Conservation (phyloP, 2,888 invertebrate species). For the Elysia crispata region DNA sequence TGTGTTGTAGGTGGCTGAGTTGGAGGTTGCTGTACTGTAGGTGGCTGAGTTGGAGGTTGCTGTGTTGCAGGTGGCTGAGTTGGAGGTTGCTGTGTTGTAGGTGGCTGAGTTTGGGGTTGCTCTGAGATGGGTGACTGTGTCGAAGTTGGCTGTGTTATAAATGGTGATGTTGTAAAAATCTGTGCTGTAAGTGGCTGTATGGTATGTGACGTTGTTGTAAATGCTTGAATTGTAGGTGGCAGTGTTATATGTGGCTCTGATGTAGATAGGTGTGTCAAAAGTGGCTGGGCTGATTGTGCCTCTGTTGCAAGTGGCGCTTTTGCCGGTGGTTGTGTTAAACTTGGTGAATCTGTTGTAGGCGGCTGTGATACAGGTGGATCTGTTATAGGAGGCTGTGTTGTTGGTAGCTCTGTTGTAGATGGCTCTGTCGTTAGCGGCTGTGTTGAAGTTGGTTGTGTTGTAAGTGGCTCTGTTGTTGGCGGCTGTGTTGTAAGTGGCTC, state of each 20-base stretch:
- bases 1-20: neutral
- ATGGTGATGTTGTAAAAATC: neutral
- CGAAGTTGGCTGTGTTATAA: neutral
- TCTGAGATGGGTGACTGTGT: neutral
- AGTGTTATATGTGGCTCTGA: too few species aligned
- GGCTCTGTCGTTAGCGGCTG: neutral
- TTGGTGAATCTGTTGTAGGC: slow-evolving; percentile 2
- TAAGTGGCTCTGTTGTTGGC: neutral
- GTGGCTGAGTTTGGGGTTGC: neutral
- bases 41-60: neutral
- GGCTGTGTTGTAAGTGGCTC: neutral
- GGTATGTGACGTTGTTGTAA: too few species aligned
- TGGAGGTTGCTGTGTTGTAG: neutral
- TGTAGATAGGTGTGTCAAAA: too few species aligned
- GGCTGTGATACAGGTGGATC: neutral
- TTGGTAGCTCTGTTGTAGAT: neutral
- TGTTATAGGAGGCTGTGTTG: neutral
- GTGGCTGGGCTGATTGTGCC: neutral
- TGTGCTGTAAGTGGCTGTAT: slow-evolving; percentile 1
- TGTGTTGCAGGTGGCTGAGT: neutral
- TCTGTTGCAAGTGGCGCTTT: too few species aligned
- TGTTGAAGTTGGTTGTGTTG: neutral
- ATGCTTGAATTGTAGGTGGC: too few species aligned
- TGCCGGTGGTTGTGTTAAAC: neutral
- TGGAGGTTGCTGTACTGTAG: neutral